Evolutionary conservation across 2,113 vertebrate species (phyloP).

Genomic region (Oceanodroma tethys): DNA sequence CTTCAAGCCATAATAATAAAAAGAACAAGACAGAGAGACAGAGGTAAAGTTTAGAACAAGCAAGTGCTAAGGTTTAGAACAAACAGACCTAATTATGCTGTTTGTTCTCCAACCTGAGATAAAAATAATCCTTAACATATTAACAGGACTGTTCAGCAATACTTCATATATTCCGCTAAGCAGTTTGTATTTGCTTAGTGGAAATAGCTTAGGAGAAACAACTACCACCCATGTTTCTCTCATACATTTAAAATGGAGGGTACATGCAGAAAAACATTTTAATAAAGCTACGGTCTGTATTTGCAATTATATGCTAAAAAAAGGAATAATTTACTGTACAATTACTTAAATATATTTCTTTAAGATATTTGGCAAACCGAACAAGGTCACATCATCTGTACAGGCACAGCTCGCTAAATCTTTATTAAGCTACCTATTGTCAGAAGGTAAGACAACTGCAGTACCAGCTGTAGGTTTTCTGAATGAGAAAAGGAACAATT

Average conservation of each 20-base stretch:
- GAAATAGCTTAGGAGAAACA: not conserved
- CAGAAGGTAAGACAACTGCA: not conserved
- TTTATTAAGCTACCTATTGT: not conserved
- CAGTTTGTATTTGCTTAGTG: not conserved
- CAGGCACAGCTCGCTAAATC: not conserved
- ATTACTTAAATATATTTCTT: not conserved
- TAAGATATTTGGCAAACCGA: not conserved
- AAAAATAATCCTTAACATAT: slow-evolving; percentile 7
- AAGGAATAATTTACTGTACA: not conserved
- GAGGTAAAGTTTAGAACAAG: not conserved
- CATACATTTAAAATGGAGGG: not conserved
- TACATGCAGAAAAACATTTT: not conserved
- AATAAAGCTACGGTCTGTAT: not conserved
- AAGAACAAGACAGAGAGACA: not conserved
- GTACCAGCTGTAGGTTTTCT: not conserved
- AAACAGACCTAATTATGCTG: slow-evolving; percentile 6
- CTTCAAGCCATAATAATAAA: not conserved
- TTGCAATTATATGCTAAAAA: not conserved
- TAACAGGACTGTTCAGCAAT: not conserved
- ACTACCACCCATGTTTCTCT: not conserved
- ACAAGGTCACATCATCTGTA: not conserved
- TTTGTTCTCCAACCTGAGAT: not conserved
- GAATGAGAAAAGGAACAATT: not conserved
- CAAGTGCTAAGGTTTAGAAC: not conserved
- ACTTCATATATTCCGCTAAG: not conserved